Conservation (phyloP, 1,140 invertebrate species). For the Armadillidium nasatum region DNA sequence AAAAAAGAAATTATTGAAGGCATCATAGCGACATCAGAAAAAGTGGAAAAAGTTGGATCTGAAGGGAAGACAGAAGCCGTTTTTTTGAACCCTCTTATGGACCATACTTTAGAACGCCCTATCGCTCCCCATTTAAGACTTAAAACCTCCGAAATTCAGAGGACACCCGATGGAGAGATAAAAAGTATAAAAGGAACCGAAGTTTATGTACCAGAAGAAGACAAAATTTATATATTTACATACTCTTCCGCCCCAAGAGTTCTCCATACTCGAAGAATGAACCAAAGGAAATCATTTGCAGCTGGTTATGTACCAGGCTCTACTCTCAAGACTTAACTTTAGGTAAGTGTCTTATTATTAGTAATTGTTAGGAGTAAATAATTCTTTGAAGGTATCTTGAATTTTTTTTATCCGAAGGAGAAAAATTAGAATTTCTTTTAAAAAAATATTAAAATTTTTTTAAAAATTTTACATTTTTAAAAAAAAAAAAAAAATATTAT, state of each 20-base stretch:
- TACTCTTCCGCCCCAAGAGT: background rate
- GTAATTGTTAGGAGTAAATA: no score
- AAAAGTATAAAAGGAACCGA: background rate
- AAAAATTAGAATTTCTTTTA: no score
- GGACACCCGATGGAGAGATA: background rate
- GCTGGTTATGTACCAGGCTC: background rate
- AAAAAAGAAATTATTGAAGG: no score
- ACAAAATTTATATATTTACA: background rate
- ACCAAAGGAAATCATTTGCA: background rate
- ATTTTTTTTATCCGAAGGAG: no score
- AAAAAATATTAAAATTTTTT: no score
- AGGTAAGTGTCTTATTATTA: background rate
- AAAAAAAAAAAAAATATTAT: no score
- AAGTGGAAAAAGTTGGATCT: no score
- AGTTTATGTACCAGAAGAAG: background rate
- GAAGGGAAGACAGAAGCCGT: background rate
- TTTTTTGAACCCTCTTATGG: background rate
- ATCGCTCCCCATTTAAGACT: background rate
- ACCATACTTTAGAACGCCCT: background rate
- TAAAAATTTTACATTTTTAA: no score
- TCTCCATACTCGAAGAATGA: background rate
- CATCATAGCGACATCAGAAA: no score
- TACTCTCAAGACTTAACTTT: background rate
- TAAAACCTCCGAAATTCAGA: no score
- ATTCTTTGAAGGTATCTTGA: no score